Conservation (phyloP, 2,888 invertebrate species). For the Melangyna quadrimaculata region DNA sequence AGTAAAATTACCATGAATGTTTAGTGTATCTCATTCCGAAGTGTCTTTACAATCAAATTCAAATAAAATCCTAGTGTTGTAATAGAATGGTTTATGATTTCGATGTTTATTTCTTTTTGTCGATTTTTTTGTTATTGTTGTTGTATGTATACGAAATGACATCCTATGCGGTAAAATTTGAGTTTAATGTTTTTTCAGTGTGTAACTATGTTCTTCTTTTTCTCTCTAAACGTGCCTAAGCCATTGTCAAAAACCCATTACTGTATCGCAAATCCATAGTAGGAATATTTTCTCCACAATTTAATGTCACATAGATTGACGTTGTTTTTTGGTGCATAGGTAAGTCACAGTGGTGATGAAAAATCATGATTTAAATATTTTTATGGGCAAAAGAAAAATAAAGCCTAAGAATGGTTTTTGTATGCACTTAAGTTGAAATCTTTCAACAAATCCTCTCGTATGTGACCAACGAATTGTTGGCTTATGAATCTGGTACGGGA, state of each 20-base stretch:
- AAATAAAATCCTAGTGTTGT: constrained; percentile 11
- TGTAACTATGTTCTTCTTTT: background rate
- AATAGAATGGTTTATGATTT: background rate
- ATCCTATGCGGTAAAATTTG: constrained; percentile 13
- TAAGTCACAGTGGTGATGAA: constrained; percentile 14
- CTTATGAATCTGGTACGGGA: no score
- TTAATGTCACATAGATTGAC: constrained; percentile 13
- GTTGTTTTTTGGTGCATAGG: background rate
- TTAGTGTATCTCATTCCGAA: background rate
- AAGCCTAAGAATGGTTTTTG: no score
- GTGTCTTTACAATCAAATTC: constrained; percentile 46
- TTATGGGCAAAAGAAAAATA: no score
- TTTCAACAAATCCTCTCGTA: no score
- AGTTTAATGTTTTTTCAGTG: background rate
- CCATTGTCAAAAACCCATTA: constrained; percentile 62
- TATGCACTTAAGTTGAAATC: no score
- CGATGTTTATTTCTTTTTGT: background rate
- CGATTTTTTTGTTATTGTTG: background rate
- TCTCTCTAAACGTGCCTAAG: constrained; percentile 53
- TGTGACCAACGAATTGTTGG: no score
- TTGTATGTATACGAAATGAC: constrained; percentile 1
- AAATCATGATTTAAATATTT: background rate
- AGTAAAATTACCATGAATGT: background rate
- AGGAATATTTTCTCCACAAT: constrained; percentile 49
- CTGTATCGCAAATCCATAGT: constrained; percentile 53